Conservation (phyloP, 2,113 vertebrate genomes). For the Neogobius melanostomus region DNA sequence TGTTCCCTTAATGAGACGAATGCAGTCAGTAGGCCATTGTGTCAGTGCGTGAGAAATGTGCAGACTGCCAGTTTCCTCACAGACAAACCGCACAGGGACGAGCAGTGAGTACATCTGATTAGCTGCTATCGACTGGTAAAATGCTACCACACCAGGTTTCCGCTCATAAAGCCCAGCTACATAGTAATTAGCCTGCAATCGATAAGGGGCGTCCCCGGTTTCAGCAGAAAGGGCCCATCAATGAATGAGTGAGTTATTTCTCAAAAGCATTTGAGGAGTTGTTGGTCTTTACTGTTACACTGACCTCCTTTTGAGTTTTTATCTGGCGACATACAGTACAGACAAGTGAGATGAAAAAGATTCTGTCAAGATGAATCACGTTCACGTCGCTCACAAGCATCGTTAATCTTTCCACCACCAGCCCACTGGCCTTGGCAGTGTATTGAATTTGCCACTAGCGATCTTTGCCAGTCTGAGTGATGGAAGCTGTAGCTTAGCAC, state of each 20-base stretch:
- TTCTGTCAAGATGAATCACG: slow-evolving; percentile 28
- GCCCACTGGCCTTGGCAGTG: slow-evolving; percentile 19
- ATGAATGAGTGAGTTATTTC: slow-evolving; percentile 4
- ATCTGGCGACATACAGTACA: slow-evolving; percentile 12
- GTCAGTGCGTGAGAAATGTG: slow-evolving; percentile 16
- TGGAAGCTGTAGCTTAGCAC: slow-evolving; percentile 24
- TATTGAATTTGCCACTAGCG: slow-evolving; percentile 32
- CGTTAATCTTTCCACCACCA: slow-evolving; percentile 28
- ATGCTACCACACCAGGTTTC: slow-evolving; percentile 47
- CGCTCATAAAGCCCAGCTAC: slow-evolving; percentile 52
- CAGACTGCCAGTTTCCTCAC: slow-evolving; percentile 23
- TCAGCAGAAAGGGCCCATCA: slow-evolving; percentile 10
- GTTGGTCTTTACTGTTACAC: slow-evolving; percentile 18
- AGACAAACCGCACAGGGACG: slow-evolving; percentile 31
- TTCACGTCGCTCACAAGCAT: slow-evolving; percentile 9
- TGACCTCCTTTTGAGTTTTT: slow-evolving; percentile 18
- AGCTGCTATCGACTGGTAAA: slow-evolving; percentile 53
- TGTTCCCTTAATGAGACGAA: slow-evolving; percentile 20
- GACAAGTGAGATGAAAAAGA: slow-evolving; percentile 20
- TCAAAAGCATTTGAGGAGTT: slow-evolving; percentile 14
- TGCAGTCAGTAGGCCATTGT: slow-evolving; percentile 11
- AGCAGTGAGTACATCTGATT: slow-evolving; percentile 47
- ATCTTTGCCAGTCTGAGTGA: slow-evolving; percentile 33
- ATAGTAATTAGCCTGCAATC: slow-evolving; percentile 52
- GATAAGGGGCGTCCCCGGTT: slow-evolving; percentile 28